phyloP scores from a whole-genome alignment of 2,113 vertebrate species.

The Oryzias melastigma region DNA sequence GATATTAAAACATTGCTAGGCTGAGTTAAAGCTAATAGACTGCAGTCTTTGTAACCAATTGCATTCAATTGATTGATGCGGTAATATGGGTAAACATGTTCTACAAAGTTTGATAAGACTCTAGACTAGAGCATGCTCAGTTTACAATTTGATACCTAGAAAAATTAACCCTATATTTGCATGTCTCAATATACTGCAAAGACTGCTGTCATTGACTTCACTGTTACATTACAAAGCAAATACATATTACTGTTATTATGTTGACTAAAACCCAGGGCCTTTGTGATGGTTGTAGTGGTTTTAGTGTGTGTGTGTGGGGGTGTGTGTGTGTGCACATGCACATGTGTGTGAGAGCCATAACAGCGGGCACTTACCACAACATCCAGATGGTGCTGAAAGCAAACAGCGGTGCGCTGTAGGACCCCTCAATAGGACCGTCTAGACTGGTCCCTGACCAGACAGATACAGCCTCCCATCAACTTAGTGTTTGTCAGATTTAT shows the following conservation, averaged over 20 bases:
- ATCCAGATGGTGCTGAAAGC: slow-evolving; percentile 99
- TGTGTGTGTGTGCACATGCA: slow-evolving; percentile 10
- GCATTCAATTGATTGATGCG: too few species aligned
- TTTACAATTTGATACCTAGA: too few species aligned
- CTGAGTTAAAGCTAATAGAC: too few species aligned
- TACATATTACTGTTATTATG: slow-evolving; percentile 9
- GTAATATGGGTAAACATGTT: too few species aligned
- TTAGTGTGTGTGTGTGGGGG: slow-evolving; percentile 9
- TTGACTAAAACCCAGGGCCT: slow-evolving; percentile 25
- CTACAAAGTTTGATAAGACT: too few species aligned
- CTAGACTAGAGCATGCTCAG: too few species aligned
- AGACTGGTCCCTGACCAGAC: slow-evolving; percentile 99
- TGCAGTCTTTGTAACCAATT: too few species aligned
- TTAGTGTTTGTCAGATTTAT: slow-evolving; percentile 99
- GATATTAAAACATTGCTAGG: too few species aligned
- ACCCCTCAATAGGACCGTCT: slow-evolving; percentile 99
- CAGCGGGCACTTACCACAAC: slow-evolving; percentile 92
- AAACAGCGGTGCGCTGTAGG: slow-evolving; percentile 94
- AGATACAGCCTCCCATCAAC: slow-evolving; percentile 99
- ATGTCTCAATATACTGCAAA: too few species aligned
- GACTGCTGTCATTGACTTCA: neutral
- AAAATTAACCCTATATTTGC: too few species aligned
- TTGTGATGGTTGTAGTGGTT: slow-evolving; percentile 79
- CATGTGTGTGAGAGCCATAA: slow-evolving; percentile 85
- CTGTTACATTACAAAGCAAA: neutral